Conservation (phyloP, 2,888 invertebrate species). For the Agrochola litura region DNA sequence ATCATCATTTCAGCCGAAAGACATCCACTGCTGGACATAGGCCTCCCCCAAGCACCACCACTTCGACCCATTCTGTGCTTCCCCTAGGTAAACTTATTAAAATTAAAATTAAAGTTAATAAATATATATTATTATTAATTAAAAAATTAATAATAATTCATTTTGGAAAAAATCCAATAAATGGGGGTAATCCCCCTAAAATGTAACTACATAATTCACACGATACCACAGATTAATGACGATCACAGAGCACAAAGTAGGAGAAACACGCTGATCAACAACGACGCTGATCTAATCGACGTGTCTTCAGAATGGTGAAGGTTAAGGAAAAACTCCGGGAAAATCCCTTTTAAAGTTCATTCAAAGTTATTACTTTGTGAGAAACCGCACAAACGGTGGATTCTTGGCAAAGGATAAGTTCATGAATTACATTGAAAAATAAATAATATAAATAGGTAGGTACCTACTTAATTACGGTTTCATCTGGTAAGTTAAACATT, state of each 20-base stretch:
- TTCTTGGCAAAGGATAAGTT: not conserved
- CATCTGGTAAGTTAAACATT: constrained; percentile 14
- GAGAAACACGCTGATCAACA: not conserved
- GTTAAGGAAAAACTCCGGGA: constrained; percentile 7
- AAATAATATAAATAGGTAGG: not conserved
- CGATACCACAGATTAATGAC: too few relatives aligned
- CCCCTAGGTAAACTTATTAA: too few relatives aligned
- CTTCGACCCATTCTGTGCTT: too few relatives aligned
- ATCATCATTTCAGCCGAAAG: too few relatives aligned
- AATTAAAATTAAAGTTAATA: too few relatives aligned
- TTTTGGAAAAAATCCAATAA: too few relatives aligned
- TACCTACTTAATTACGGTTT: not conserved
- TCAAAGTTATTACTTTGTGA: constrained; percentile 2
- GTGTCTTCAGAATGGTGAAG: constrained; percentile 3
- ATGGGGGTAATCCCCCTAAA: too few relatives aligned
- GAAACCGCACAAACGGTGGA: not conserved
- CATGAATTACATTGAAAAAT: not conserved
- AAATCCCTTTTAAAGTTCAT: constrained; percentile 17
- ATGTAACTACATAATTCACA: not conserved
- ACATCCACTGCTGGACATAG: too few relatives aligned
- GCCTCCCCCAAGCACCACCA: too few relatives aligned
- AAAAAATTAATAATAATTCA: too few relatives aligned
- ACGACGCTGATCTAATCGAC: constrained; percentile 12
- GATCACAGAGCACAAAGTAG: not conserved
- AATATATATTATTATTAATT: too few relatives aligned